These are phyloP conservation scores for Garra rufa DNA, from an alignment of 2,113 vertebrate species.

Conservation along the genomic window DNA sequence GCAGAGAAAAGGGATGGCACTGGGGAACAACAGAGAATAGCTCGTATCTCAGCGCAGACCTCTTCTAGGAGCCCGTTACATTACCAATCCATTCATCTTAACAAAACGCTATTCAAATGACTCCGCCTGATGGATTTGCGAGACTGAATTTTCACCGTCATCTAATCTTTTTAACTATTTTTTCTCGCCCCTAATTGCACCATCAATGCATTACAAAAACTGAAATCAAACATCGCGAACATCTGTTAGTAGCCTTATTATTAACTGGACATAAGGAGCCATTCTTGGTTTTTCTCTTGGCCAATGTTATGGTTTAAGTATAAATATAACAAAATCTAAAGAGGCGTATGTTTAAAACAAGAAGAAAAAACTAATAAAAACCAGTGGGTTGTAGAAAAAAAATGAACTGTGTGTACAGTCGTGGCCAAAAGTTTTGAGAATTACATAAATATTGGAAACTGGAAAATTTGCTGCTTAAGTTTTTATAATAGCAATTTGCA, in stretches of 20 bases:
- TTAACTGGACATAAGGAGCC: background rate
- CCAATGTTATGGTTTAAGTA: background rate
- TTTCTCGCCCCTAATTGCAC: background rate
- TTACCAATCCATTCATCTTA: slow-evolving; percentile 47
- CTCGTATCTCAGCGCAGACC: slow-evolving; percentile 33
- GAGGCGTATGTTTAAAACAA: background rate
- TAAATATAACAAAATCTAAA: background rate
- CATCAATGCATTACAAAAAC: background rate
- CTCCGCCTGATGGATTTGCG: slow-evolving; percentile 52
- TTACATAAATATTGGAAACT: too few species aligned
- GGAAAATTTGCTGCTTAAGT: too few species aligned
- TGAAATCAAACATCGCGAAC: background rate
- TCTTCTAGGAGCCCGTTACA: slow-evolving; percentile 11
- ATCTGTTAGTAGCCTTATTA: background rate
- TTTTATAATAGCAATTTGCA: too few species aligned
- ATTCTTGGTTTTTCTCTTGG: background rate
- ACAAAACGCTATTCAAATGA: slow-evolving; percentile 48
- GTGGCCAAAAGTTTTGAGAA: too few species aligned
- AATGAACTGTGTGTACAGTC: too few species aligned
- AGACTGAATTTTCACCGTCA: slow-evolving; percentile 38
- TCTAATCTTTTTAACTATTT: slow-evolving; percentile 10
- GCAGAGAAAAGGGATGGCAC: slow-evolving; percentile 40
- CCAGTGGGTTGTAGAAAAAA: too few species aligned
- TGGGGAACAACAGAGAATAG: slow-evolving; percentile 24
- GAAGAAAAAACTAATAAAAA: background rate